A percentile compares a stretch with the other conserved stretches of the same genome.
These are phyloP conservation scores for Podarcis siculus DNA, from an alignment of 2,797 vertebrate species.

Conservation along the genomic window DNA sequence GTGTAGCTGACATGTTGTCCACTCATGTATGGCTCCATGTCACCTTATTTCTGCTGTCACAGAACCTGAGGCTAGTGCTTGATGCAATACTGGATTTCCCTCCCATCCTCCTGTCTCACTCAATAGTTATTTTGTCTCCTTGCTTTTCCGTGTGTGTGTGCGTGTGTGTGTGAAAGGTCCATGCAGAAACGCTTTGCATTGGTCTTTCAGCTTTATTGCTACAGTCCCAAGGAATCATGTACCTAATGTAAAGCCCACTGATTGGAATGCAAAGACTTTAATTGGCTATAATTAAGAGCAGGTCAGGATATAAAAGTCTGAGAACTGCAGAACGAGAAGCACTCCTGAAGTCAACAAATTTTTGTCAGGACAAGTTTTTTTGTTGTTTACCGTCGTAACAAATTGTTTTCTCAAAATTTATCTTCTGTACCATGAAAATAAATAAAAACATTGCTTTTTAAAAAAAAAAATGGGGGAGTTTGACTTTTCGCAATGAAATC, in stretches of 20 bases:
- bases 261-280: neutral
- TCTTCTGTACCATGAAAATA: too few species aligned
- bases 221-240: neutral
- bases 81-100: conserved; percentile 59
- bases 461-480: neutral
- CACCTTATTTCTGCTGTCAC: conserved; percentile 67
- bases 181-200: conserved; percentile 48
- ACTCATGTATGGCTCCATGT: conserved; percentile 76
- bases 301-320: neutral
- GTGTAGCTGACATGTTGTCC: conserved; percentile 85
- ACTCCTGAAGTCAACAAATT: neutral
- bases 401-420: too few species aligned
- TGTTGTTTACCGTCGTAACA: too few species aligned
- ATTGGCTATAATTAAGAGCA: neutral
- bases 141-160: conserved; percentile 37
- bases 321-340: neutral
- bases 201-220: neutral
- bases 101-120: conserved; percentile 48
- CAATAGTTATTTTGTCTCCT: conserved; percentile 68
- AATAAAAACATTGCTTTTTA: too few species aligned
- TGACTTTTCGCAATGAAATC: neutral
- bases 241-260: neutral
- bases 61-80: conserved; percentile 70
- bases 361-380: too few species aligned
- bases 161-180: neutral